Percentiles rank a stretch among this genome's conserved stretches.
These are phyloP conservation scores for Coenobita brevimanus DNA, from an alignment of 1,140 invertebrate species.

Conservation along the genomic window DNA sequence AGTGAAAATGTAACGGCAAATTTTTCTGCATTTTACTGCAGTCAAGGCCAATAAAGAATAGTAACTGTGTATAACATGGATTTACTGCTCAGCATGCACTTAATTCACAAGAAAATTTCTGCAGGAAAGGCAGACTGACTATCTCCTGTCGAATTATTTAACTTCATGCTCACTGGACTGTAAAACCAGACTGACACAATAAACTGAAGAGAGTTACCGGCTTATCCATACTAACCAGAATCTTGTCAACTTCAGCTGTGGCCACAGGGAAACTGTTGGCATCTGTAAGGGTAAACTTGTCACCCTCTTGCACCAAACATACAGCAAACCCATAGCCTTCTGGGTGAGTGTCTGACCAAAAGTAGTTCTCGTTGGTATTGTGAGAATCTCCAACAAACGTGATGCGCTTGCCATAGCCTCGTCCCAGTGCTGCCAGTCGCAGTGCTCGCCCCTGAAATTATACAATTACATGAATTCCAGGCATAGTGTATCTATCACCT, in stretches of 20 bases:
- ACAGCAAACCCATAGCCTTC: conserved; percentile 83
- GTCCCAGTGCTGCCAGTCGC: conserved; percentile 80
- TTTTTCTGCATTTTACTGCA: no score
- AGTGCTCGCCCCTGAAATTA: conserved; percentile 79
- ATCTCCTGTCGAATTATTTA: no score
- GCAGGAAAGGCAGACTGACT: no score
- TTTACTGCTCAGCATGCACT: no score
- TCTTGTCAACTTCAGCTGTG: conserved; percentile 76
- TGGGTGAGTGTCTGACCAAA: conserved; percentile 86
- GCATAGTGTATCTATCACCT: no score
- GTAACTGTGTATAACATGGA: no score
- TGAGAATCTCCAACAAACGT: conserved; percentile 81
- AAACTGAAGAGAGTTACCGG: no score
- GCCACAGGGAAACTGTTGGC: conserved; percentile 34
- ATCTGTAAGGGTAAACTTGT: conserved; percentile 81
- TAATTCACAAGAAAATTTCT: no score
- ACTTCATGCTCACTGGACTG: no score
- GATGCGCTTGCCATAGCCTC: conserved; percentile 84
- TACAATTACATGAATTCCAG: background rate
- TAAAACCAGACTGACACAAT: no score
- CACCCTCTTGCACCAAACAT: conserved; percentile 79
- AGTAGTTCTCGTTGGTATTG: conserved; percentile 80
- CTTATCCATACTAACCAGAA: conserved; percentile 79
- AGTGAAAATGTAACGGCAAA: no score
- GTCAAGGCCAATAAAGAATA: no score